Evolutionary conservation across 2,888 invertebrate species (phyloP), one percentile per base, ranked within the genome.

Genomic region (Lithophane semibrunnea): DNA sequence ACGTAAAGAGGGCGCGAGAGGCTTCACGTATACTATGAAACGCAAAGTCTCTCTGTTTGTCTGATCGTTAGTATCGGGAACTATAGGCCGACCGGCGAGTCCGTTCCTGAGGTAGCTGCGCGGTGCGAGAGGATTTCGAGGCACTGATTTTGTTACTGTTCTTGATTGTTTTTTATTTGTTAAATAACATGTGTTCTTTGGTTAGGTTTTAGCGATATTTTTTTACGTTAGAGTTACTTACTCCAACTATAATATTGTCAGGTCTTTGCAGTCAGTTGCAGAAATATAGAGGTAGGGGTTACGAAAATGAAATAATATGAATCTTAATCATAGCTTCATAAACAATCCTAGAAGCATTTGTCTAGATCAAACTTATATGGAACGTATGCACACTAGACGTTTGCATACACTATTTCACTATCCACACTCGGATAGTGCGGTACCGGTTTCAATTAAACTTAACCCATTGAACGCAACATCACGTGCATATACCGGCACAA

Each of bases 391-490:
- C 37, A n/a, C 13, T 52, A 37, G 13, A n/a, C 8, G 16, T 74
- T 65, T n/a, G 64, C 54, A 49, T 61, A 56, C 52, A 52, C 16
- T n/a, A 61, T 61, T 63, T 24, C 58, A 63, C 76, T 73, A 79
- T 49, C 54, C 63, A 44, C 24, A 69, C 37, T 12, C n/a, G 47
- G 37, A 24, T 66, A 52, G 47, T 54, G 54, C 5, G 66, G 67
- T 70, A 71, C 88, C 79, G 86, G 90, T 90, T 92, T 92, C 93
- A 94, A 94, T 95, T 94, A 92, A 94, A 94, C 93, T 95, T 93
- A 87, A 80, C 84, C 91, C 92, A 92, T 94, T 92, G 90, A 86
- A 86, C 83, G 89, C 84, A 86, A 87, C 85, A 88, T 88, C 90
- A 90, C 91, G 90, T 91, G 90, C 90, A 89, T 88, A 89, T 88